Evolutionary conservation across 2,797 vertebrate species (phyloP).

Genomic region (Pseudochirops corinnae): DNA sequence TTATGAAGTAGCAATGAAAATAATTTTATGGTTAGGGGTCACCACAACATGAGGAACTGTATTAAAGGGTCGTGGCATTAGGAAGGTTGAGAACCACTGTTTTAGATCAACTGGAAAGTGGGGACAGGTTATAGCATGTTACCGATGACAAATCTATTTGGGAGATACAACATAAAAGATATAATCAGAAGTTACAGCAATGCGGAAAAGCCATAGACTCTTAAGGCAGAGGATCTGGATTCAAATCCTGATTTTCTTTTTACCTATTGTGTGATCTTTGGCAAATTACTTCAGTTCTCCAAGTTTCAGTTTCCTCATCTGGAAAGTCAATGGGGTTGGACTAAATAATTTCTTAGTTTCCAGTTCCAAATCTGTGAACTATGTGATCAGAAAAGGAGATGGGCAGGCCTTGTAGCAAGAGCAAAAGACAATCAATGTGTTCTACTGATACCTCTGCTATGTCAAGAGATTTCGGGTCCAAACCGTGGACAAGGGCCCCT

Average conservation of each 20-base stretch:
- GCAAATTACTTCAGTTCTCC: not conserved
- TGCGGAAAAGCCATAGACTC: not conserved
- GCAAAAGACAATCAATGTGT: not conserved
- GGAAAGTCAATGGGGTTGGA: not conserved
- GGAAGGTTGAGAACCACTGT: too few species aligned
- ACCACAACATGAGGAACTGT: too few species aligned
- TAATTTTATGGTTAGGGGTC: too few species aligned
- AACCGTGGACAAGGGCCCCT: not conserved
- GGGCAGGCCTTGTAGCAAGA: not conserved
- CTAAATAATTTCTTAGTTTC: not conserved
- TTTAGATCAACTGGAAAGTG: too few species aligned
- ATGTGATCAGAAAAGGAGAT: not conserved
- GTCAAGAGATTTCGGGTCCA: not conserved
- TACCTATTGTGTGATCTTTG: not conserved
- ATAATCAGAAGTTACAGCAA: not conserved
- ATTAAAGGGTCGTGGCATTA: too few species aligned
- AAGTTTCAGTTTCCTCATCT: not conserved
- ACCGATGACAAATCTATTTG: too few species aligned
- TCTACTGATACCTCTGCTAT: not conserved
- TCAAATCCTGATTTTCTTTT: not conserved
- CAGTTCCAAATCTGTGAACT: not conserved
- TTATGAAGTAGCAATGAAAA: too few species aligned
- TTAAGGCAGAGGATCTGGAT: not conserved
- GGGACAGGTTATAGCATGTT: too few species aligned
- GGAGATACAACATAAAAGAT: not conserved